Conservation (phyloP, 2,888 invertebrate species). For the Trimorus sp. region DNA sequence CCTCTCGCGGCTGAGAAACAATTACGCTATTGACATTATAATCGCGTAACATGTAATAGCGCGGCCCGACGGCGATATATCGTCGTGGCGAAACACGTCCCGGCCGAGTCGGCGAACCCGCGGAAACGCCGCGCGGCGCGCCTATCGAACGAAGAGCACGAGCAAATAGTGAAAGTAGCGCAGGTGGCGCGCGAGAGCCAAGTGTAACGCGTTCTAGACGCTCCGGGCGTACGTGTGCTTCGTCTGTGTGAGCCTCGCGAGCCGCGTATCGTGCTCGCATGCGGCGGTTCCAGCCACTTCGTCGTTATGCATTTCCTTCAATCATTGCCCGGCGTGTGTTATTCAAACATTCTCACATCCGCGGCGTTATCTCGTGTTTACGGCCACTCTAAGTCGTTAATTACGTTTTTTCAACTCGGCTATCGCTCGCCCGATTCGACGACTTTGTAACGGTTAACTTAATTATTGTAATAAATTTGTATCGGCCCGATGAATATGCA, state of each 20-base stretch:
- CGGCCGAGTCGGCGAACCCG: constrained; percentile 60
- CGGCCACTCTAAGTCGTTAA: constrained; percentile 39
- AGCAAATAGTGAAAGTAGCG: constrained; percentile 66
- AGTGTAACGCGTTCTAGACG: constrained; percentile 62
- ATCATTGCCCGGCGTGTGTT: constrained; percentile 52
- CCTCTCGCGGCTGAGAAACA: constrained; percentile 56
- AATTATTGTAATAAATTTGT: constrained; percentile 58
- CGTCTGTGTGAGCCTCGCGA: too few relatives aligned
- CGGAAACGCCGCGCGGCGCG: constrained; percentile 63
- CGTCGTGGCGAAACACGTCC: constrained; percentile 50
- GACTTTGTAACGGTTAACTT: constrained; percentile 61
- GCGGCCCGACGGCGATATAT: constrained; percentile 47
- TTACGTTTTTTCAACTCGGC: constrained; percentile 41
- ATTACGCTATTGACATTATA: constrained; percentile 66
- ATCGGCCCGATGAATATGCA: constrained; percentile 54
- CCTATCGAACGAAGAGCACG: constrained; percentile 64
- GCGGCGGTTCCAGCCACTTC: constrained; percentile 14
- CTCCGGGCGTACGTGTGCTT: background rate
- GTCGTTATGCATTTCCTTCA: constrained; percentile 57
- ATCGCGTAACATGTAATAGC: constrained; percentile 60
- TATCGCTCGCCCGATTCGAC: constrained; percentile 48
- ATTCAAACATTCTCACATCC: constrained; percentile 59
- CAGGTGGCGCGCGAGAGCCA: constrained; percentile 62
- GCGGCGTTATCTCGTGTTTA: constrained; percentile 55
- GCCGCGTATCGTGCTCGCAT: background rate